A percentile compares a stretch with the other conserved stretches of the same genome.
Conservation (phyloP, 2,888 invertebrate species). For the Lordiphosa fenestrarum region DNA sequence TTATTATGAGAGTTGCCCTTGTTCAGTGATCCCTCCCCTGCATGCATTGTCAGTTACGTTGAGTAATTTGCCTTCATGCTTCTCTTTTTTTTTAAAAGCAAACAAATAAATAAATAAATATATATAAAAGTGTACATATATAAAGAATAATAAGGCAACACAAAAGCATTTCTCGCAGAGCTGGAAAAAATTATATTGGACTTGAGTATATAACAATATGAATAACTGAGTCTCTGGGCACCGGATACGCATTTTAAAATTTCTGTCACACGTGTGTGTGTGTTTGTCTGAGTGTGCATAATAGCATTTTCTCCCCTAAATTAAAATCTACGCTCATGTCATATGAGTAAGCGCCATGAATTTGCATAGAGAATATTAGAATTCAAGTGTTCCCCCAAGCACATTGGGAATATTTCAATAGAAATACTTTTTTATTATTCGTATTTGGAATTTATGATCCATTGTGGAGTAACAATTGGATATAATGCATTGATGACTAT, state of each 20-base stretch:
- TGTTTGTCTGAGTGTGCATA: slow-evolving; percentile 12
- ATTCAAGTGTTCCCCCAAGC: background rate
- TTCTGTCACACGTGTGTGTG: slow-evolving; percentile 39
- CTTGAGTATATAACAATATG: too few species aligned
- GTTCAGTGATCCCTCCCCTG: background rate
- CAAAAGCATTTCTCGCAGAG: too few species aligned
- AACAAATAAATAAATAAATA: slow-evolving; percentile 29
- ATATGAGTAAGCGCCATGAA: slow-evolving; percentile 14
- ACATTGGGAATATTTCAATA: background rate
- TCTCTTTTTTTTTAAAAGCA: slow-evolving; percentile 42
- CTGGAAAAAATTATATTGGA: too few species aligned
- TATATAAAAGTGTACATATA: slow-evolving; percentile 21
- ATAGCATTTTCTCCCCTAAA: slow-evolving; percentile 6
- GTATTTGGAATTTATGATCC: too few species aligned
- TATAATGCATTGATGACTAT: too few species aligned
- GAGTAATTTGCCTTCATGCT: slow-evolving; percentile 64
- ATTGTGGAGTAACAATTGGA: too few species aligned
- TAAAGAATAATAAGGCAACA: slow-evolving; percentile 32
- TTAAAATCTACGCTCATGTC: slow-evolving; percentile 13
- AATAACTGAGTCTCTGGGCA: slow-evolving; percentile 16
- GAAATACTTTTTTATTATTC: too few species aligned
- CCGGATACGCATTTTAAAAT: slow-evolving; percentile 67
- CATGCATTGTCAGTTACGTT: slow-evolving; percentile 27
- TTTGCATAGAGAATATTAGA: background rate
- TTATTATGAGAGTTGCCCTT: slow-evolving; percentile 21